Evolutionary conservation across 2,113 vertebrate species (phyloP), one percentile per base, ranked within the genome.

Genomic region (Channa argus): DNA sequence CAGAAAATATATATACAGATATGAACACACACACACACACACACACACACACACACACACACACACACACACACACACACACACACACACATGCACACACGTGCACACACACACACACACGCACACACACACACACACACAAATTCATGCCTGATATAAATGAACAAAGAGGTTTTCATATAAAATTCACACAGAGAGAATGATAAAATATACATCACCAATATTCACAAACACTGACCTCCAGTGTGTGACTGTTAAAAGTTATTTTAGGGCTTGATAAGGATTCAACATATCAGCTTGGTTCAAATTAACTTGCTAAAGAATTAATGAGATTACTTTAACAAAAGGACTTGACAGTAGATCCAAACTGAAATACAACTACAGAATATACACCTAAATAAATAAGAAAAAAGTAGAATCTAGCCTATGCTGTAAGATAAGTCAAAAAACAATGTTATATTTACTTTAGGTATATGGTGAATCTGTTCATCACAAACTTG

Each of bases 1-100:
- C 58, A 77, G 38, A 77, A 74, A 78, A 68, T 67, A 67, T 71
- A 67, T 44, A 76, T 46, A 55, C 41, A 76, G 67, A 71, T 68
- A 53, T 38, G 68, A 82, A n/a, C 46, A 38, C 36, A 59, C 9
- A 68, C 58, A 65, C 36, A 34, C 39, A 75, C 46, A 24, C 39
- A 54, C 39, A 75, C 53, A 41, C 24, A 63, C 4, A 8, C n/a
- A 4, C 54, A 49, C 8, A 15, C 59, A 43, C 24, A 64, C 49
- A 63, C 61, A 69, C 45, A 77, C 58, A 61, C 61, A 75, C 60
- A 83, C 45, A 38, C 36, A 60, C 9, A 69, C 58, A 66, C 36
- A 34, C 34, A 71, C 41, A 24, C 39, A 54, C 39, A 76, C 60
- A 49, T n/a, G n/a, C 39, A 75, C 60, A 47, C 24, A 63, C 8